These are phyloP conservation scores for Perizoma flavofasciatum DNA, from an alignment of 2,888 invertebrate genomes.

Conservation along the genomic window DNA sequence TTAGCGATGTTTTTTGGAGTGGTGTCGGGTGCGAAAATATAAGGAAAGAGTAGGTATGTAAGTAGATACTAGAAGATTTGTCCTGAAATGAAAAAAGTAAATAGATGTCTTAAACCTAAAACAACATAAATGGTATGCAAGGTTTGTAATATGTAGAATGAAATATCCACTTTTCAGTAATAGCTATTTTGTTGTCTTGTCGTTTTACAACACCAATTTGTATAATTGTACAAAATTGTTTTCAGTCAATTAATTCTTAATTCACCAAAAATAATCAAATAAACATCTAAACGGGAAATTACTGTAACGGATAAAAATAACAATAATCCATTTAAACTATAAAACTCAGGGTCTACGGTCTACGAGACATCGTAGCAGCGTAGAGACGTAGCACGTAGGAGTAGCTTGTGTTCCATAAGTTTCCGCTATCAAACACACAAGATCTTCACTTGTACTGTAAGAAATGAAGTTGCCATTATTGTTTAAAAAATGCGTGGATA, in stretches of 20 bases:
- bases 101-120: not conserved
- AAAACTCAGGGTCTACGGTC: not conserved
- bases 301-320: not conserved
- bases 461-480: conserved; percentile 20
- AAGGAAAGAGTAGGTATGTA: no score
- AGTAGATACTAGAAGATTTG: no score
- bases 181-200: not conserved
- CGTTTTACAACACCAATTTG: conserved; percentile 27
- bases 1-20: not conserved
- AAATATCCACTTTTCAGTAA: not conserved
- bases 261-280: not conserved
- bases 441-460: not conserved
- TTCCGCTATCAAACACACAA: not conserved
- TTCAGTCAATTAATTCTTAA: conserved; percentile 7
- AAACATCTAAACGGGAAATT: conserved; percentile 7
- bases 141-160: no score
- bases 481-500: conserved; percentile 26
- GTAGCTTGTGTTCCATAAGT: not conserved
- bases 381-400: conserved; percentile 7
- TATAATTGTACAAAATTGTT: conserved; percentile 31
- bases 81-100: not conserved
- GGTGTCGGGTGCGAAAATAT: no score
- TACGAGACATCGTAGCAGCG: conserved; percentile 26
- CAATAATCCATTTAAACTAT: not conserved
- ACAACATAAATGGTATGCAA: no score